These are phyloP conservation scores for Homarus gammarus DNA, from an alignment of 2,888 invertebrate genomes.

Conservation along the genomic window DNA sequence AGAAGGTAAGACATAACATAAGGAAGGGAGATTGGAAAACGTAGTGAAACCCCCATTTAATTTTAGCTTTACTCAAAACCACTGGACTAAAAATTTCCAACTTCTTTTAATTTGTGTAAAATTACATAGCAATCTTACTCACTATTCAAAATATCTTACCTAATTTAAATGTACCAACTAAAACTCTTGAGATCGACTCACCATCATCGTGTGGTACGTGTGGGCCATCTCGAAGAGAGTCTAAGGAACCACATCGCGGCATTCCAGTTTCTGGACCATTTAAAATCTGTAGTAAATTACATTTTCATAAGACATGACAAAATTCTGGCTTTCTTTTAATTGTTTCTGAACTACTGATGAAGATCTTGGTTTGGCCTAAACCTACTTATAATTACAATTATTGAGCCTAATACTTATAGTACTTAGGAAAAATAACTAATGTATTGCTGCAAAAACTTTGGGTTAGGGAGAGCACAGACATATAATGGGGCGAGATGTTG, in stretches of 20 bases:
- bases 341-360: neutral
- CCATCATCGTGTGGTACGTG: constrained; percentile 62
- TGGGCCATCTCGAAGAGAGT: constrained; percentile 81
- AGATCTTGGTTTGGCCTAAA: neutral
- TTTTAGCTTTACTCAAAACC: neutral
- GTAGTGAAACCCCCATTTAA: neutral
- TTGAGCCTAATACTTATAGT: too few relatives aligned
- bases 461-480: too few relatives aligned
- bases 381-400: too few relatives aligned
- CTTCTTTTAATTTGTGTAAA: neutral
- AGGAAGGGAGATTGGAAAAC: neutral
- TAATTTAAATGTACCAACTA: neutral
- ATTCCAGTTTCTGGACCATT: constrained; percentile 63
- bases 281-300: constrained; percentile 43
- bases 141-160: neutral
- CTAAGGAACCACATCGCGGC: constrained; percentile 82
- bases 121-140: neutral
- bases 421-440: too few relatives aligned
- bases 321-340: neutral
- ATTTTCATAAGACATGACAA: neutral
- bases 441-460: too few relatives aligned
- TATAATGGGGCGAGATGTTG: too few relatives aligned
- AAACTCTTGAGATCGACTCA: constrained; percentile 10
- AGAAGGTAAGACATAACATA: too few relatives aligned
- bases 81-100: neutral